These are phyloP conservation scores for Garra rufa DNA, from an alignment of 2,113 vertebrate genomes.

Conservation along the genomic window DNA sequence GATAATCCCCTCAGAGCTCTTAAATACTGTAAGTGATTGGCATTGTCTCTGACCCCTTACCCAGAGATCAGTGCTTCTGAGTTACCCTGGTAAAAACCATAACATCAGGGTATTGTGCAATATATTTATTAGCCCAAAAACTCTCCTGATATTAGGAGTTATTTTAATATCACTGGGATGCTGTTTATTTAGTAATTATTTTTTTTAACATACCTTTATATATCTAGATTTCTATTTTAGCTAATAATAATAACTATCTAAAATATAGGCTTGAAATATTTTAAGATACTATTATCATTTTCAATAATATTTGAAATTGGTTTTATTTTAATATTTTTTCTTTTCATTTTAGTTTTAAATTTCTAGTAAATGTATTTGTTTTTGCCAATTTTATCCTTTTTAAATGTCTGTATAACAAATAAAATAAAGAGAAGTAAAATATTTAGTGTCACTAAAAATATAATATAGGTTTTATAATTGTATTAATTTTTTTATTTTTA, in stretches of 20 bases:
- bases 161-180: too few relatives aligned
- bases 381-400: background rate
- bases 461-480: background rate
- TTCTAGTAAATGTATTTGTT: background rate
- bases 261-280: background rate
- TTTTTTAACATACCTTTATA: too few relatives aligned
- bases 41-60: constrained; percentile 55
- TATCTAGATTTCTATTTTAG: too few relatives aligned
- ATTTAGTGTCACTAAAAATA: too few relatives aligned
- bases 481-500: background rate
- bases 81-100: background rate
- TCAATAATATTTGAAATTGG: background rate
- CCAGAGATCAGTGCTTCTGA: constrained; percentile 36
- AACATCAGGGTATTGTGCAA: background rate
- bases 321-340: background rate
- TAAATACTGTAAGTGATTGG: constrained; percentile 71
- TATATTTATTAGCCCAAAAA: background rate
- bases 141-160: background rate
- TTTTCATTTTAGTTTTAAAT: background rate
- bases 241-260: too few relatives aligned
- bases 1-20: constrained; percentile 65
- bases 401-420: too few relatives aligned
- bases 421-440: too few relatives aligned
- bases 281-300: background rate
- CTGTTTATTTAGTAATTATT: too few relatives aligned